Conservation (phyloP, 2,888 invertebrate species). For the Drosophila anceps region DNA sequence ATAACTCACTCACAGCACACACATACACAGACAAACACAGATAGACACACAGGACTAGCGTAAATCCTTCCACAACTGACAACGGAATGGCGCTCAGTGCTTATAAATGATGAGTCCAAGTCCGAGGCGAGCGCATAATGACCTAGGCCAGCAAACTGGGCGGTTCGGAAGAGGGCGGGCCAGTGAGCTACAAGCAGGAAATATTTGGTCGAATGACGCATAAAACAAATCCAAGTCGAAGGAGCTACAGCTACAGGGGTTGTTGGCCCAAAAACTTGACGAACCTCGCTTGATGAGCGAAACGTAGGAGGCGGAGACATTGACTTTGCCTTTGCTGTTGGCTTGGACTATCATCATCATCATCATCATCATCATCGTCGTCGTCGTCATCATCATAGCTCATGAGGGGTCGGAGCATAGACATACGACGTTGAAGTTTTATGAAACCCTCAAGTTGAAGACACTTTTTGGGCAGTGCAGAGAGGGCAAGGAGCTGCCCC, state of each 20-base stretch:
- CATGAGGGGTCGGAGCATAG: constrained; percentile 28
- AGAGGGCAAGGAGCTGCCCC: constrained; percentile 3
- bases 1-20: constrained; percentile 79
- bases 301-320: constrained; percentile 29
- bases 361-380: constrained; percentile 13
- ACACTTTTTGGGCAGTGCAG: constrained; percentile 49
- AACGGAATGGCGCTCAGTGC: constrained; percentile 76
- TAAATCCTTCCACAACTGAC: constrained; percentile 78
- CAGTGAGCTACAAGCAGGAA: constrained; percentile 49
- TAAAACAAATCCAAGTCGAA: constrained; percentile 71
- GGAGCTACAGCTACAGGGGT: constrained; percentile 46
- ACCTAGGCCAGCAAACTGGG: constrained; percentile 61
- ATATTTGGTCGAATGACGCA: constrained; percentile 76
- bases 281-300: constrained; percentile 57
- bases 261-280: constrained; percentile 66
- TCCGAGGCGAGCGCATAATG: constrained; percentile 66
- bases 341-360: constrained; percentile 45
- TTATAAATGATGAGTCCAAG: constrained; percentile 78
- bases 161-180: constrained; percentile 9
- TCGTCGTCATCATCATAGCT: constrained; percentile 9
- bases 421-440: constrained; percentile 65
- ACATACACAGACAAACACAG: constrained; percentile 34
- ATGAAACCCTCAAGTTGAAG: constrained; percentile 67
- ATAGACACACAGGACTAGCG: constrained; percentile 52
- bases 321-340: constrained; percentile 11